phyloP scores from a whole-genome alignment of 2,888 invertebrate genomes.

The Melanargia galathea region DNA sequence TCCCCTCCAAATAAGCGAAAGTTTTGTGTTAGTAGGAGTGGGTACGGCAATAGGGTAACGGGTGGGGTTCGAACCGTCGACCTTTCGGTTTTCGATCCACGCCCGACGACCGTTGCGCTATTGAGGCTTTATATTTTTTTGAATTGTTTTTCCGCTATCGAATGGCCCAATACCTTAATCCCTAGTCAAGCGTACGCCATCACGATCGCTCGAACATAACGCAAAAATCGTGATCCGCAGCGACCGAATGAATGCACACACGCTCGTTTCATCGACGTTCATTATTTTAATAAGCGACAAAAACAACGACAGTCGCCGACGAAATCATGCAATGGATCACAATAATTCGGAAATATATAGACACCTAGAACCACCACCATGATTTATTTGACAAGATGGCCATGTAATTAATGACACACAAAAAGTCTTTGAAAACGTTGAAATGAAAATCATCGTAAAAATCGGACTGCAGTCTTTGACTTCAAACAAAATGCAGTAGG shows the following conservation, averaged over 20 bases:
- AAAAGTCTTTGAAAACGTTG: not conserved
- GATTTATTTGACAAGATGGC: not conserved
- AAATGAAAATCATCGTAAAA: not conserved
- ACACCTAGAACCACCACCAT: not conserved
- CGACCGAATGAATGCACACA: constrained; percentile 47
- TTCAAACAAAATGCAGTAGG: too few relatives aligned
- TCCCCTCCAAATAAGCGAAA: too few relatives aligned
- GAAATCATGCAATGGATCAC: constrained; percentile 12
- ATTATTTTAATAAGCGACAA: constrained; percentile 55
- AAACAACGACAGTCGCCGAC: constrained; percentile 37
- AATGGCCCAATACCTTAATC: constrained; percentile 11
- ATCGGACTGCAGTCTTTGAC: too few relatives aligned
- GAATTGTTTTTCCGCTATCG: not conserved
- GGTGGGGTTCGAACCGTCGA: too few relatives aligned
- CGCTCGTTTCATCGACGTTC: constrained; percentile 52
- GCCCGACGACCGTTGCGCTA: too few relatives aligned
- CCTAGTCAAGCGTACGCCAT: constrained; percentile 23
- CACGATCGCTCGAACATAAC: constrained; percentile 47
- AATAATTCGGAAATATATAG: constrained; percentile 11
- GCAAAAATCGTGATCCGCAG: constrained; percentile 61
- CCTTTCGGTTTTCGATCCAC: too few relatives aligned
- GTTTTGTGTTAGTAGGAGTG: too few relatives aligned
- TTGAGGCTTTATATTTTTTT: too few relatives aligned
- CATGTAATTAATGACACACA: not conserved
- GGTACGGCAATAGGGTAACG: too few relatives aligned